Conservation (phyloP, 2,888 invertebrate genomes). For the Sabatieria punctata region DNA sequence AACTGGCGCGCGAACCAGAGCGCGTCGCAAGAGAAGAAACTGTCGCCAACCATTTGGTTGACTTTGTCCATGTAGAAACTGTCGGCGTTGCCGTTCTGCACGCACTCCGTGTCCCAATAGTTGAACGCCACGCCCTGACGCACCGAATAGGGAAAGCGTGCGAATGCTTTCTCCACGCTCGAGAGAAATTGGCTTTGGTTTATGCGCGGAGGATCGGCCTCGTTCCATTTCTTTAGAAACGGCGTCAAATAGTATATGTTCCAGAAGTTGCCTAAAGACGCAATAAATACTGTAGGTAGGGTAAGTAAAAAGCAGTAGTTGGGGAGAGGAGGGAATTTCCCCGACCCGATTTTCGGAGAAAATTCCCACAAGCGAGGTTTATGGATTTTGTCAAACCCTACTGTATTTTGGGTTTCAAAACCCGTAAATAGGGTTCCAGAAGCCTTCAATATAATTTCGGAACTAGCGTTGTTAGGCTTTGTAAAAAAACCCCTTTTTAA, state of each 20-base stretch:
- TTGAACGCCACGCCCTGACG: constrained; percentile 22
- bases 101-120: constrained; percentile 20
- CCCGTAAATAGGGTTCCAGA: too few species aligned
- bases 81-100: constrained; percentile 10
- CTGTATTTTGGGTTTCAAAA: too few species aligned
- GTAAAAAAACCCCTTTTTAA: too few species aligned
- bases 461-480: too few species aligned
- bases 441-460: too few species aligned
- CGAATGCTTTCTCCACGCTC: not conserved
- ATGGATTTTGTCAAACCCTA: too few species aligned
- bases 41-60: constrained; percentile 56
- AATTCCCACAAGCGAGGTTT: too few species aligned
- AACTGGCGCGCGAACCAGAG: constrained; percentile 23
- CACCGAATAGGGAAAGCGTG: constrained; percentile 19
- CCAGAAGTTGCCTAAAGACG: constrained; percentile 18
- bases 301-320: too few species aligned
- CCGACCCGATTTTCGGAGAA: too few species aligned
- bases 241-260: constrained; percentile 27
- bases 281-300: too few species aligned
- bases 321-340: too few species aligned
- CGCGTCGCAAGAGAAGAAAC: constrained; percentile 50
- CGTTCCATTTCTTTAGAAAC: not conserved
- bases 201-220: constrained; percentile 17
- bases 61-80: constrained; percentile 23
- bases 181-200: constrained; percentile 10